These are phyloP conservation scores for Cantharis rufa DNA, from an alignment of 2,888 invertebrate genomes.

Conservation along the genomic window DNA sequence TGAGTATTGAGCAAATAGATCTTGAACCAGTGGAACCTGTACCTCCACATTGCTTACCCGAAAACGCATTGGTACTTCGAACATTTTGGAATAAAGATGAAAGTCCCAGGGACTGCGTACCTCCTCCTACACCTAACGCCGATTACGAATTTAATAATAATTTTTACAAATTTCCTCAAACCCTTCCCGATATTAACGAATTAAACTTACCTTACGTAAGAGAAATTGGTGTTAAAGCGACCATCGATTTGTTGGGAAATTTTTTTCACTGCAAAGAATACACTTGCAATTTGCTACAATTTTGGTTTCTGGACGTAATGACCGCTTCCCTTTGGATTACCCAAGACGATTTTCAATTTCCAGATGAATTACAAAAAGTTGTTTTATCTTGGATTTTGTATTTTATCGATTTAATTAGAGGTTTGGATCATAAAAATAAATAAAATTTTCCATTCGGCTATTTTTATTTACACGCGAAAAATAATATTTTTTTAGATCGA, in stretches of 20 bases:
- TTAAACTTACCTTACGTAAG: conserved; percentile 46
- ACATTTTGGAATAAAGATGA: neutral
- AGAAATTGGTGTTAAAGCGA: conserved; percentile 46
- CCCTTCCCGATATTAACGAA: conserved; percentile 37
- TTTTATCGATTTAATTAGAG: conserved; percentile 49
- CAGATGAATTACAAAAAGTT: conserved; percentile 45
- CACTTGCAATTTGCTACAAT: conserved; percentile 47
- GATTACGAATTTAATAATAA: conserved; percentile 29
- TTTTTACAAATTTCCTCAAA: conserved; percentile 23
- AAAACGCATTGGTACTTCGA: conserved; percentile 6
- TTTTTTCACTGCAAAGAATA: conserved; percentile 46
- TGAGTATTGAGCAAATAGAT: neutral
- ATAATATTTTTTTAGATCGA: conserved; percentile 38
- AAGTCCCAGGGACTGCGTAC: conserved; percentile 28
- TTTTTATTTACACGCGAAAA: neutral
- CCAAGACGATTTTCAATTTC: conserved; percentile 52
- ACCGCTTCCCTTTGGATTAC: conserved; percentile 53
- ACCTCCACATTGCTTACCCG: conserved; percentile 3
- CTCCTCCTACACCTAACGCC: conserved; percentile 42
- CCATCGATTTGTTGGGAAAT: conserved; percentile 43
- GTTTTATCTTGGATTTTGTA: conserved; percentile 50
- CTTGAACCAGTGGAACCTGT: neutral
- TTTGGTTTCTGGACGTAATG: conserved; percentile 54
- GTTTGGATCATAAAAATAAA: no score
- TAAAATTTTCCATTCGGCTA: neutral